Evolutionary conservation across 1,140 invertebrate species (phyloP), one percentile per base, ranked within the genome.

Genomic region (Akabosia matsudoensis): DNA sequence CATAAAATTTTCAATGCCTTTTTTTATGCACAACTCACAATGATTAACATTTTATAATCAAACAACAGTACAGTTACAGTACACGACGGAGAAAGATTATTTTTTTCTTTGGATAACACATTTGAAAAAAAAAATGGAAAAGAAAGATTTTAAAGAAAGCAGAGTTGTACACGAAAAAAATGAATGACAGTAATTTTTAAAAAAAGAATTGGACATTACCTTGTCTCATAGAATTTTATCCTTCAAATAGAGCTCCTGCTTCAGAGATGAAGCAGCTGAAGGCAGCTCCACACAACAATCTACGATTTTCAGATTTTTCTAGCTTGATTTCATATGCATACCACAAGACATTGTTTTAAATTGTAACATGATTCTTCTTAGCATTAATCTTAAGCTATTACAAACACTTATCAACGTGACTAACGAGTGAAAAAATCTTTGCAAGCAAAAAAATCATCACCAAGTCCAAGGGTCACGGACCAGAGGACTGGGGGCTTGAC

Each of bases 401-500:
- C n/a, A n/a, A n/a, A 45, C 37, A 45, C 37, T 10, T 45, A 10
- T 10, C 37, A 45, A 45, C 7, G 37, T 45, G n/a, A 45, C 51
- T 31, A 54, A 56, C 16, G 22, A 54, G 0, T 54, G 22, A 18
- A 74, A 45, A 31, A 74, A 31, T 10, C 28, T 56, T n/a, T n/a
- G n/a, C n/a, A n/a, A n/a, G 45, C 54, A 56, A 18, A n/a, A n/a
- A 52, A 54, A 31, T 28, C 74, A 78, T 78, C 77, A 78, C 77
- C 77, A 51, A 78, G 77, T 75, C 77, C 70, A 34, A 52, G 22
- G 33, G 72, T 24, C 26, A 33, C 33, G 30, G 37, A 28, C 37
- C 73, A 73, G n/a, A 67, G 61, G 74, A 78, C 77, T 78, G 77
- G 77, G 77, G 77, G 74, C 77, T 78, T 78, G 77, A 75, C 76